These are phyloP conservation scores for Caenorhabditis briggsae DNA, from an alignment of 1,140 invertebrate genomes.

Conservation along the genomic window DNA sequence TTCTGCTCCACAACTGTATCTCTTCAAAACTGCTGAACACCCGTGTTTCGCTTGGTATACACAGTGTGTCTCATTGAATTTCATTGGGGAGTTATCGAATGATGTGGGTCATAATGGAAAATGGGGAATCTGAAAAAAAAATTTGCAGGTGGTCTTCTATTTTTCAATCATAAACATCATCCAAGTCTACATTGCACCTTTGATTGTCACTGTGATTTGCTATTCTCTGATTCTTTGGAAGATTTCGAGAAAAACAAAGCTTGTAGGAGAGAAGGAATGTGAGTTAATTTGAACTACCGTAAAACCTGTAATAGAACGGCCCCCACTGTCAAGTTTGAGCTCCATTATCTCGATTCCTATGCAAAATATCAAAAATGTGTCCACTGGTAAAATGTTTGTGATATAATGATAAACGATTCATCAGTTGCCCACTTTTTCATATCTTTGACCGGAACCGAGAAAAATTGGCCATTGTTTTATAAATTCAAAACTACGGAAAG, in stretches of 20 bases:
- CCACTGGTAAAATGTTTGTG: no score
- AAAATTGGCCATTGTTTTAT: no score
- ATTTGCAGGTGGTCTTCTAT: conserved; percentile 70
- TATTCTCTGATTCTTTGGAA: conserved; percentile 74
- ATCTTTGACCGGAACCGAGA: no score
- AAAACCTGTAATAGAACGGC: no score
- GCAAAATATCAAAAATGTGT: no score
- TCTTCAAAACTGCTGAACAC: conserved; percentile 79
- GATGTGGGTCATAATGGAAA: not conserved
- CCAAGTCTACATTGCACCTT: conserved; percentile 69
- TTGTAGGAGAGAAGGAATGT: conserved; percentile 58
- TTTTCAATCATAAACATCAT: conserved; percentile 72
- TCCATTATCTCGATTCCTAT: no score
- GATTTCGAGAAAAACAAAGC: conserved; percentile 49
- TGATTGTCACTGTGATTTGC: conserved; percentile 75
- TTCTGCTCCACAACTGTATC: conserved; percentile 84
- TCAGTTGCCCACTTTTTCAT: no score
- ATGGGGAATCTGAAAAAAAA: not conserved
- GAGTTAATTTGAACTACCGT: not conserved
- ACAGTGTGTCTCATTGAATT: conserved; percentile 79
- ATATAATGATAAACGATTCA: no score
- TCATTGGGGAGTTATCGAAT: conserved; percentile 68
- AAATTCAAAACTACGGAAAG: no score
- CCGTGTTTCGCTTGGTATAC: conserved; percentile 78
- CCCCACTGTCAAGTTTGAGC: no score